Evolutionary conservation across 2,888 invertebrate genomes (phyloP).

Genomic region (Archips xylosteana): DNA sequence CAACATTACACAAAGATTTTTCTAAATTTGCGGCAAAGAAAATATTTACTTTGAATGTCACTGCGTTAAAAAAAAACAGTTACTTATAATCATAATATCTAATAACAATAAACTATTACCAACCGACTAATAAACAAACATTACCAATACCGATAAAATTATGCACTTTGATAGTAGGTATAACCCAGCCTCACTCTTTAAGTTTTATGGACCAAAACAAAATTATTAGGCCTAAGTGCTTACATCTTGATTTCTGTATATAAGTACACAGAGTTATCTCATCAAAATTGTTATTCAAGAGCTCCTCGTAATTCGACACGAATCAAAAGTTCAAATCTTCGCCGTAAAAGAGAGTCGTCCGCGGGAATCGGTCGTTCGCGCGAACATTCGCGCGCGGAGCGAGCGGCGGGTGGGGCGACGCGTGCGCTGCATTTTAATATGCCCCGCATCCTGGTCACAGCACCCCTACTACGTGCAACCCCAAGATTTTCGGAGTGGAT

Average conservation of each 20-base stretch:
- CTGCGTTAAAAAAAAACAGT: too few relatives aligned
- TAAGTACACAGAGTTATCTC: not conserved
- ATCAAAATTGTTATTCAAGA: not conserved
- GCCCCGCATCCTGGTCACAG: conserved; percentile 53
- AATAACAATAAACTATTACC: too few relatives aligned
- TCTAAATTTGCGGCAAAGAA: too few relatives aligned
- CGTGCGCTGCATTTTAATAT: conserved; percentile 70
- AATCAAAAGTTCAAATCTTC: conserved; percentile 24
- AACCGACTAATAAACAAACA: too few relatives aligned
- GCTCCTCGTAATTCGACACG: conserved; percentile 2
- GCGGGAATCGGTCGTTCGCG: conserved; percentile 49
- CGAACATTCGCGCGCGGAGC: conserved; percentile 28
- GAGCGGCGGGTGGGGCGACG: conserved; percentile 48
- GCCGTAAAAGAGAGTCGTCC: conserved; percentile 25
- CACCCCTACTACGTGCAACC: conserved; percentile 15
- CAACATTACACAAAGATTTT: not conserved
- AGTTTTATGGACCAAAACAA: not conserved
- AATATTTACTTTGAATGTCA: too few relatives aligned
- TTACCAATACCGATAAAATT: too few relatives aligned
- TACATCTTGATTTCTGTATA: too few relatives aligned
- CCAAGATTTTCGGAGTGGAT: not conserved
- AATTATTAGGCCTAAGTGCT: not conserved
- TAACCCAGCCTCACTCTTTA: not conserved
- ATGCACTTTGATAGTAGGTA: too few relatives aligned
- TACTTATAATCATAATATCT: too few relatives aligned